phyloP scores from a whole-genome alignment of 37 sponge, comb jelly and placozoan genomes.

The Halisarca cf. caerulea region DNA sequence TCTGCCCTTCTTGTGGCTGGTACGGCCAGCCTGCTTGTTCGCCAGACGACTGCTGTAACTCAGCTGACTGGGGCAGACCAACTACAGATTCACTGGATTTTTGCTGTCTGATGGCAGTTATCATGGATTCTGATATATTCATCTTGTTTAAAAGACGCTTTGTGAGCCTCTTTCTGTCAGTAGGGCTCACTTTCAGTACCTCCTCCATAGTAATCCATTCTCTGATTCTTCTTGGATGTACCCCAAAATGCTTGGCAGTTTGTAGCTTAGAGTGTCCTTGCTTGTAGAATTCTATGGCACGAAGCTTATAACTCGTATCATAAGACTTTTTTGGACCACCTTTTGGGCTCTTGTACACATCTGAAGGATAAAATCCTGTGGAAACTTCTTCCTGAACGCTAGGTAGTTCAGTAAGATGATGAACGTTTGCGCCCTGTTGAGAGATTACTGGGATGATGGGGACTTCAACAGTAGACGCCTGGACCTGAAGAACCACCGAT shows the following conservation, averaged over 20 bases:
- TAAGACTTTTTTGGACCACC: constrained; percentile 14
- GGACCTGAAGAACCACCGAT: neutral
- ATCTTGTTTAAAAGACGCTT: constrained; percentile 19
- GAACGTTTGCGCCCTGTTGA: neutral
- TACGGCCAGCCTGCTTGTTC: constrained; percentile 9
- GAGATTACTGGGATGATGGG: neutral
- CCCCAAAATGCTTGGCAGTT: constrained; percentile 8
- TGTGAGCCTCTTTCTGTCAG: constrained; percentile 10
- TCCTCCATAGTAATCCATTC: constrained; percentile 29
- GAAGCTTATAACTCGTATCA: constrained; percentile 8
- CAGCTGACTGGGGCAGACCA: neutral
- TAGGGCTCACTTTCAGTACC: constrained; percentile 13
- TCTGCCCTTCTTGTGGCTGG: neutral
- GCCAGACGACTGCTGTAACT: neutral
- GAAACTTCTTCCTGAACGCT: constrained; percentile 16
- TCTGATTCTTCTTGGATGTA: constrained; percentile 18
- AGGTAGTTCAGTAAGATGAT: neutral
- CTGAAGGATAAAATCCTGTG: neutral
- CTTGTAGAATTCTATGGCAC: constrained; percentile 21
- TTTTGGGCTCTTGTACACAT: constrained; percentile 7
- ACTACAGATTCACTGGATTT: too few relatives aligned
- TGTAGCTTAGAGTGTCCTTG: constrained; percentile 18
- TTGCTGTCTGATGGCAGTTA: neutral
- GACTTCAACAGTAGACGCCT: neutral
- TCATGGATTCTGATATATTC: constrained; percentile 1